Evolutionary conservation across 2,888 invertebrate species (phyloP).

Genomic region (Aphidius colemani): DNA sequence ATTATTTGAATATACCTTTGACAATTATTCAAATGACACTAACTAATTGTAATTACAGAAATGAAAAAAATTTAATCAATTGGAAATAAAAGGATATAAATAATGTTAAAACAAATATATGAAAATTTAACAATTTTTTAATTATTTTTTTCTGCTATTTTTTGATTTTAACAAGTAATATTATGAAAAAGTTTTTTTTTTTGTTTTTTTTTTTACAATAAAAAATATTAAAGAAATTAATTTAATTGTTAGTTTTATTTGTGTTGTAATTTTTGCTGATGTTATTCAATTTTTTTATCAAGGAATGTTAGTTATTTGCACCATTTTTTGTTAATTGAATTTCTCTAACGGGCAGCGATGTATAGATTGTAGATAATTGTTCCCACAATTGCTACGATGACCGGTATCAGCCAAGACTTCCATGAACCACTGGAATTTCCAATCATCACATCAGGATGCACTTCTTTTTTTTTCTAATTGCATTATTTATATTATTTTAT

Average conservation of each 20-base stretch:
- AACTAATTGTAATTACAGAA: no score
- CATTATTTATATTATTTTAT: no score
- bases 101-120: no score
- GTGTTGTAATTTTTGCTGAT: conserved; percentile 23
- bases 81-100: no score
- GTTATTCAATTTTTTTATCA: conserved; percentile 5
- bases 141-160: conserved; percentile 1
- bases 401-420: conserved; percentile 62
- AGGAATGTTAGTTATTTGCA: no score
- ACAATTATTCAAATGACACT: no score
- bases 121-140: no score
- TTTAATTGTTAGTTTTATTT: no score
- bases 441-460: conserved; percentile 54
- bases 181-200: not conserved
- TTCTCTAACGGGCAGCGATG: conserved; percentile 51
- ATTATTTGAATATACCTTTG: no score
- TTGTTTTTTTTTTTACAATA: no score
- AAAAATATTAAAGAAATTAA: no score
- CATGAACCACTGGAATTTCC: conserved; percentile 60
- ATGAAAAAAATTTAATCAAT: not conserved
- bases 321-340: conserved; percentile 11
- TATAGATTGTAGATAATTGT: conserved; percentile 61
- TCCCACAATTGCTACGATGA: conserved; percentile 60
- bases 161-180: conserved; percentile 12
- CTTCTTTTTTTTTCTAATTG: no score